Evolutionary conservation across 2,797 vertebrate genomes (phyloP).

Genomic region (Hippoglossus hippoglossus): DNA sequence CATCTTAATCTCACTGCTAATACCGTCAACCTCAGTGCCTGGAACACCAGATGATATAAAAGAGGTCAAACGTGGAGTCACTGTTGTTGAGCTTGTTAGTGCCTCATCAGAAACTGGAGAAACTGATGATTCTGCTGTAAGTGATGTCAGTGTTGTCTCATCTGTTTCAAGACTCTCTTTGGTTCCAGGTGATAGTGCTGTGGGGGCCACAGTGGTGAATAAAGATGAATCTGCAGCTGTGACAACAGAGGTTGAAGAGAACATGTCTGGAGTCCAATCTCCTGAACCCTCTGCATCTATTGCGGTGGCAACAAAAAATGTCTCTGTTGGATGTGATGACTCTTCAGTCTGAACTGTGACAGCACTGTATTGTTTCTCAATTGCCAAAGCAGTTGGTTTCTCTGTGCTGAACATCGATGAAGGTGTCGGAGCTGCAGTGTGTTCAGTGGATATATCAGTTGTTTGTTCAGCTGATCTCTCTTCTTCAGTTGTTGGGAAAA

Average conservation of each 20-base stretch:
- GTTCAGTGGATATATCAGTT: too few relatives aligned
- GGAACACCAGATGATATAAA: not conserved
- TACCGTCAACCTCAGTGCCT: not conserved
- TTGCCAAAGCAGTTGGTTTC: not conserved
- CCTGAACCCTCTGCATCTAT: constrained; percentile 34
- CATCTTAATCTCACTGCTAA: not conserved
- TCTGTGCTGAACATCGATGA: too few relatives aligned
- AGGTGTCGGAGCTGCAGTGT: too few relatives aligned
- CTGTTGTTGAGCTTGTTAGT: not conserved
- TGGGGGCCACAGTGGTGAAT: not conserved
- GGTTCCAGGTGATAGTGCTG: not conserved
- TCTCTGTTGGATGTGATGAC: not conserved
- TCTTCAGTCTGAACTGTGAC: not conserved
- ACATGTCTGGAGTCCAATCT: constrained; percentile 13
- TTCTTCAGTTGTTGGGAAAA: not conserved
- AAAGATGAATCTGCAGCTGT: not conserved
- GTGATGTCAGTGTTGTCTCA: not conserved
- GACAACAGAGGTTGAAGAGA: not conserved
- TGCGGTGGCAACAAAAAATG: not conserved
- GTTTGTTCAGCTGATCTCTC: constrained; percentile 28
- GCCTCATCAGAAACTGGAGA: not conserved
- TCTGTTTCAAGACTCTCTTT: not conserved
- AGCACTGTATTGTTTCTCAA: not conserved
- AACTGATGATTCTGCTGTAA: not conserved
- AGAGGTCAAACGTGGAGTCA: not conserved